Evolutionary conservation across 2,888 invertebrate genomes (phyloP).

Genomic region (Sinohyriopsis cumingii): DNA sequence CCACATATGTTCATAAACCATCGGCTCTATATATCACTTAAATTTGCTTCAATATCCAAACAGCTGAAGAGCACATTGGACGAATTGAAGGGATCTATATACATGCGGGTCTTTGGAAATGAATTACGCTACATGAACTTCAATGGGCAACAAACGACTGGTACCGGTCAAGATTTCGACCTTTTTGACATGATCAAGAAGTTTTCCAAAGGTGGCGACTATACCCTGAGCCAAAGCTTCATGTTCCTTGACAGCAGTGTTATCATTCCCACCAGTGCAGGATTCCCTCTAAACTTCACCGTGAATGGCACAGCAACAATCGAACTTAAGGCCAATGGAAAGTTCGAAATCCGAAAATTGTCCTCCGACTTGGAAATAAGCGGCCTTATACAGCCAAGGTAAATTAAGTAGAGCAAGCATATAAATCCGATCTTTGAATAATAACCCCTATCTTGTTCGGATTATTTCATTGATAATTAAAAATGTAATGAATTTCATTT

Average conservation of each 20-base stretch:
- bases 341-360: slow-evolving; percentile 78
- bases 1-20: too few relatives aligned
- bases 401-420: too few relatives aligned
- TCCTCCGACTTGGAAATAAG: slow-evolving; percentile 78
- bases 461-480: neutral
- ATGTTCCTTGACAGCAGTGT: slow-evolving; percentile 91
- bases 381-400: slow-evolving; percentile 88
- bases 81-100: slow-evolving; percentile 75
- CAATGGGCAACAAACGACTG: slow-evolving; percentile 31
- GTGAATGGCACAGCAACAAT: slow-evolving; percentile 90
- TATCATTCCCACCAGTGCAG: slow-evolving; percentile 86
- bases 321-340: slow-evolving; percentile 87
- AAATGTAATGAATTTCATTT: too few relatives aligned
- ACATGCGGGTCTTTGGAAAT: slow-evolving; percentile 90
- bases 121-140: slow-evolving; percentile 75
- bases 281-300: slow-evolving; percentile 88
- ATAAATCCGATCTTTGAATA: neutral
- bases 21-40: too few relatives aligned
- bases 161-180: slow-evolving; percentile 30
- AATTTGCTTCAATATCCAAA: neutral
- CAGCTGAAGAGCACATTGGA: slow-evolving; percentile 42
- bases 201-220: slow-evolving; percentile 51
- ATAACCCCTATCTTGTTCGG: neutral
- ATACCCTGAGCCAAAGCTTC: slow-evolving; percentile 78
- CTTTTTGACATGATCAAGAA: slow-evolving; percentile 46